Evolutionary conservation across 1,140 invertebrate species (phyloP).

Genomic region (Drosophila pseudoobscura): DNA sequence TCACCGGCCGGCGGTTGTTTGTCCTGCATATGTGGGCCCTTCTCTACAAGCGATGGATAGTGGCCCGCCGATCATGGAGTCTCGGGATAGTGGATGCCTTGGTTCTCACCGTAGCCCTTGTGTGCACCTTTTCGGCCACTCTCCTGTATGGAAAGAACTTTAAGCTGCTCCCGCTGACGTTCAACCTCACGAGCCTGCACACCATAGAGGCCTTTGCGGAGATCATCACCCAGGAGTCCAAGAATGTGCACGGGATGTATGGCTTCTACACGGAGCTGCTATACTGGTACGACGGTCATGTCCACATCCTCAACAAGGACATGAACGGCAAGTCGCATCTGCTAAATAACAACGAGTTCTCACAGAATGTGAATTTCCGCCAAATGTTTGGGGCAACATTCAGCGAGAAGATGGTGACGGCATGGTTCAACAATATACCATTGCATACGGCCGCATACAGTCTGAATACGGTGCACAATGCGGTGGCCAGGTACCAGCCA

Average conservation of each 20-base stretch:
- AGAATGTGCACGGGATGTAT: slow-evolving; percentile 12
- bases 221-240: not conserved
- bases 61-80: slow-evolving; percentile 7
- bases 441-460: slow-evolving; percentile 51
- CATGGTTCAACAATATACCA: slow-evolving; percentile 66
- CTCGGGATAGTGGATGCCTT: slow-evolving; percentile 16
- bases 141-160: slow-evolving; percentile 49
- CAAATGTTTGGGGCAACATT: slow-evolving; percentile 53
- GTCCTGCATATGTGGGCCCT: slow-evolving; percentile 4
- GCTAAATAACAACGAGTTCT: slow-evolving; percentile 18
- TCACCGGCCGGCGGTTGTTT: not conserved
- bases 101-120: slow-evolving; percentile 3
- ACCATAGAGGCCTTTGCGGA: slow-evolving; percentile 46
- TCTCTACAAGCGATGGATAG: slow-evolving; percentile 28
- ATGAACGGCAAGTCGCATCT: slow-evolving; percentile 1
- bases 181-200: slow-evolving; percentile 35
- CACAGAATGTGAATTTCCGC: slow-evolving; percentile 27
- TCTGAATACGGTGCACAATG: slow-evolving; percentile 61
- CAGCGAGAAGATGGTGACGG: slow-evolving; percentile 12
- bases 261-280: slow-evolving; percentile 48
- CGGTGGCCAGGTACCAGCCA: slow-evolving; percentile 54
- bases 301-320: not conserved
- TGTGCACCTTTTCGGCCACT: slow-evolving; percentile 29
- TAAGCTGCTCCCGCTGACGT: slow-evolving; percentile 32
- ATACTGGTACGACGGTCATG: slow-evolving; percentile 55